Percentiles rank a stretch among this genome's conserved stretches.
phyloP scores from a whole-genome alignment of 2,797 vertebrate species.

The Microctenopoma stevenorrisi region DNA sequence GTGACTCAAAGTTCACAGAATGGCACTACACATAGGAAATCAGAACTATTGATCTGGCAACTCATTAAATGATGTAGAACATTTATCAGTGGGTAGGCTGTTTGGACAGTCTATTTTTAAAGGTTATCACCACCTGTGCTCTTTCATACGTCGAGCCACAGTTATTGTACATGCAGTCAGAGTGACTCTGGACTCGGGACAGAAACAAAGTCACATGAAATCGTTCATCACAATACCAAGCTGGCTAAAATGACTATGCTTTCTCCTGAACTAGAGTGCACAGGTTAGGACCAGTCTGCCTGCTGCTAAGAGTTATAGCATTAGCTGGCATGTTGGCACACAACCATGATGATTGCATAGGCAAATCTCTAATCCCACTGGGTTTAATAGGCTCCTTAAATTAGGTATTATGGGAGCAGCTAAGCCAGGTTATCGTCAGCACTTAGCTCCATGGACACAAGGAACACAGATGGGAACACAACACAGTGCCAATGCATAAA shows the following conservation, averaged over 20 bases:
- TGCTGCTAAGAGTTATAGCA: slow-evolving; percentile 54
- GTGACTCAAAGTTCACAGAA: slow-evolving; percentile 59
- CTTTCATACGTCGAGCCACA: slow-evolving; percentile 13
- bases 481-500: slow-evolving; percentile 53
- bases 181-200: neutral
- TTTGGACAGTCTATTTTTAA: slow-evolving; percentile 45
- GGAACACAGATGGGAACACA: slow-evolving; percentile 51
- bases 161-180: neutral
- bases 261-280: slow-evolving; percentile 28
- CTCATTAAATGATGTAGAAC: slow-evolving; percentile 41
- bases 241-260: neutral
- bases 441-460: slow-evolving; percentile 53
- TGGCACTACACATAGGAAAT: slow-evolving; percentile 30
- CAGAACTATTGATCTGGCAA: slow-evolving; percentile 52
- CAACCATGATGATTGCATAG: slow-evolving; percentile 55
- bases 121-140: neutral
- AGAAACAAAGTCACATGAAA: neutral
- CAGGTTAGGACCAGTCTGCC: slow-evolving; percentile 37
- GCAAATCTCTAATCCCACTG: slow-evolving; percentile 64
- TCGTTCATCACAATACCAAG: slow-evolving; percentile 6
- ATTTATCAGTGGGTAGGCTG: slow-evolving; percentile 18
- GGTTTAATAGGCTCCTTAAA: slow-evolving; percentile 67
- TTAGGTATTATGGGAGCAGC: slow-evolving; percentile 60
- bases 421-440: slow-evolving; percentile 59
- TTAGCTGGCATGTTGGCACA: slow-evolving; percentile 50